Evolutionary conservation across 1,140 invertebrate species (phyloP), one percentile per base, ranked within the genome.

Genomic region (Pseudomyrmex sp.): DNA sequence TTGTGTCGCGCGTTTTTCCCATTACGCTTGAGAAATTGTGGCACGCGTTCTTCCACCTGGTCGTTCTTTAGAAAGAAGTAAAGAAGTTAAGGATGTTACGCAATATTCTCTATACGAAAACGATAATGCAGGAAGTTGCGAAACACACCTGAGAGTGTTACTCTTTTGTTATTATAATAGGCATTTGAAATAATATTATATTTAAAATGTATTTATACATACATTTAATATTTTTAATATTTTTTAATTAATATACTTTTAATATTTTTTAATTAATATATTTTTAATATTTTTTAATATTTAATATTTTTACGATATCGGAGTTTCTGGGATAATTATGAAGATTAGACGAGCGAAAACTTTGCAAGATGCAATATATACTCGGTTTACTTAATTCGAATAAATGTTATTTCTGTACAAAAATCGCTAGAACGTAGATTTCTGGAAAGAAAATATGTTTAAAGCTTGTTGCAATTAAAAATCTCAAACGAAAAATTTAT

Each of bases 1-100:
- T 61, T 75, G 75, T 70, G 83, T 72, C 83, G 68, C 65, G 63
- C 76, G 35, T 0, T 35, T 83, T 88, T 61, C 62, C 82, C 59
- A 65, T 82, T 66, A 90, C 63, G 85, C 85, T 86, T 70, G 89
- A 75, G 54, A 83, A 88, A 88, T 75, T 56, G 35, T 46, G 52
- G 26, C 65, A 8, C n/a, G 10, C 26, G 10, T 44, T 12, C 13
- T 20, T 44, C 12, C 15, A 15, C 13, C 13, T 9, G n/a, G 4
- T 7, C 2, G 2, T 23, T 46, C 20, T 69, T 23, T 18, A 10
- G 9, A 2, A 69, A 26, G 26, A 3, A 79, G 12, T 44, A 7
- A 59, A 48, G 7, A 58, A 58, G 52, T 79, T 26, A 26, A 3
- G 9, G 4, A 13, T 46, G 35, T 56, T 77, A 20, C 5, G 20